These are phyloP conservation scores for Osmerus eperlanus DNA, from an alignment of 2,113 vertebrate species.

Conservation along the genomic window DNA sequence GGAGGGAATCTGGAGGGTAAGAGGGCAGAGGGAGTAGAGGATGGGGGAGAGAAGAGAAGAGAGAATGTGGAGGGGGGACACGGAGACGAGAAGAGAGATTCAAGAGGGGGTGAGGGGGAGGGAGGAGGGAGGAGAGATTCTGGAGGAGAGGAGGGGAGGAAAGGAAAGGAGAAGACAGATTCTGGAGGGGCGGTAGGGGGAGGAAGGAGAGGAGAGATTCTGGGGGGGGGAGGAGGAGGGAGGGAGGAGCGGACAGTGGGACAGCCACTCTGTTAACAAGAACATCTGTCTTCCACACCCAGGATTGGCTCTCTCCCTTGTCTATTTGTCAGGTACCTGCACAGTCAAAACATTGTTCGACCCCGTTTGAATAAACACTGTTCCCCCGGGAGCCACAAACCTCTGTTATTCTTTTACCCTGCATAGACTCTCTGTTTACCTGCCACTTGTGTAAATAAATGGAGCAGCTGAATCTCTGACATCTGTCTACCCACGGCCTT, in stretches of 20 bases:
- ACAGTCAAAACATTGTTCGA: conserved; percentile 60
- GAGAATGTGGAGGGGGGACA: not conserved
- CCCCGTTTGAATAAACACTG: conserved; percentile 51
- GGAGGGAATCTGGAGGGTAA: not conserved
- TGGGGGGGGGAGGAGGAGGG: not conserved
- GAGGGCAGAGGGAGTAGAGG: too few species aligned
- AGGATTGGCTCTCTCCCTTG: conserved; percentile 13
- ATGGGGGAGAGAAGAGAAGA: not conserved
- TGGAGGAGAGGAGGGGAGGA: too few species aligned
- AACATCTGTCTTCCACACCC: conserved; percentile 54
- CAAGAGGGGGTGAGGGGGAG: not conserved
- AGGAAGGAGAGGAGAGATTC: not conserved
- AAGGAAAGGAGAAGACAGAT: not conserved
- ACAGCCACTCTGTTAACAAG: not conserved
- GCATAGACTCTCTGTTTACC: conserved; percentile 57
- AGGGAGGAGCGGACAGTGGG: not conserved
- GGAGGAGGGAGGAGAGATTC: too few species aligned
- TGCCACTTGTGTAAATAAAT: conserved; percentile 65
- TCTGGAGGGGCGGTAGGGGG: not conserved
- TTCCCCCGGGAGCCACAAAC: conserved; percentile 46
- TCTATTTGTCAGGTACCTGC: conserved; percentile 58
- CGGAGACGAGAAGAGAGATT: not conserved
- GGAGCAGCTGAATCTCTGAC: conserved; percentile 30
- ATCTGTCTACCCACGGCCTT: conserved; percentile 37
- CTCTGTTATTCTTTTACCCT: conserved; percentile 47